Evolutionary conservation across 2,888 invertebrate genomes (phyloP), one percentile per base, ranked within the genome.

Genomic region (Rotaria macrura): DNA sequence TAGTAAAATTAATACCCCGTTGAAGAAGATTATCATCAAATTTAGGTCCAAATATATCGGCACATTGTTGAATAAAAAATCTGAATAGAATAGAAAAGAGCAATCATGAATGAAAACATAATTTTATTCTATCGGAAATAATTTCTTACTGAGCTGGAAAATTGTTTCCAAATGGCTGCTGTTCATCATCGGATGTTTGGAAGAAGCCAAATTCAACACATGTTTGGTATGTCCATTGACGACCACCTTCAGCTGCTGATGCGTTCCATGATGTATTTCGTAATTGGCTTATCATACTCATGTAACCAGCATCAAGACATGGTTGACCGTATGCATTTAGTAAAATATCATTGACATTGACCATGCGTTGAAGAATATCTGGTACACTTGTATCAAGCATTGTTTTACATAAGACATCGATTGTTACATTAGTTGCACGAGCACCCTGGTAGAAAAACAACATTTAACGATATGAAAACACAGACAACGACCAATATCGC

Each of bases 151-250:
- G 93, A 0, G 94, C 90, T 0, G 94, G 93, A 88, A 96, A 95
- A 52, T 92, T 91, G 89, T 94, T 92, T 0, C 95, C 95, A 89
- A 96, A 96, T 0, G 90, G 93, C 90, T 91, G 93, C 87, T 94
- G 93, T 0, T 91, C 89, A 0, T 88, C 84, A 87, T 94, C 93
- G 0, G 96, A 95, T 0, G 95, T 95, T 92, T 97, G 97, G 91
- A 94, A 97, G 91, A 95, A 97, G 47, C 96, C 97, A 90, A 97
- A 97, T 90, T 97, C 97, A 0, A 95, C 95, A 90, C 97, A 97
- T 0, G 96, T 96, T 91, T 97, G 97, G 90, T 96, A 97, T 87
- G 93, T 94, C 97, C 97, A 97, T 89, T 95, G 95, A 0, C 96
- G 94, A 93, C 94, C 92, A 92, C 94, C 94, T 85, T 88, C 90